Conservation (phyloP, 2,888 invertebrate species). For the Gari tellinella region DNA sequence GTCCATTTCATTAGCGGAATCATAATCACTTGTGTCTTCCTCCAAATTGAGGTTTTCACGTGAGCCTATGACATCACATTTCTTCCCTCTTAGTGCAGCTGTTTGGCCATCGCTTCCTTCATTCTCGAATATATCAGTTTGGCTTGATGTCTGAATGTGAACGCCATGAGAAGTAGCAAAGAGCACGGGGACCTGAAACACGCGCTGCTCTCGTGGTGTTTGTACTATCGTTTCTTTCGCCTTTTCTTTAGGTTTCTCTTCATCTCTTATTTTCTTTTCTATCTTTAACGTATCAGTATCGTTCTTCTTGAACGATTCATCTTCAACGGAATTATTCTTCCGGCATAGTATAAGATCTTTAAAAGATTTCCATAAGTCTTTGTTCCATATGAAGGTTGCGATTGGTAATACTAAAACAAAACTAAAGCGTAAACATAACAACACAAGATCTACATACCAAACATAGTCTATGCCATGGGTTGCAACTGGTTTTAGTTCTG, state of each 20-base stretch:
- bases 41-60: constrained; percentile 67
- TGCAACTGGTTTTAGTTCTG: constrained; percentile 46
- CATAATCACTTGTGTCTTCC: constrained; percentile 81
- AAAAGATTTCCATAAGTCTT: constrained; percentile 77
- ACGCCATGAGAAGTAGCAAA: constrained; percentile 81
- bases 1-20: constrained; percentile 76
- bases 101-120: constrained; percentile 40
- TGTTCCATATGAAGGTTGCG: constrained; percentile 73
- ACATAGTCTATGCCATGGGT: constrained; percentile 62
- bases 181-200: constrained; percentile 78
- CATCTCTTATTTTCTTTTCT: constrained; percentile 40
- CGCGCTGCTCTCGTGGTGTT: constrained; percentile 44
- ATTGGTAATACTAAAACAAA: constrained; percentile 75
- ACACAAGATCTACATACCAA: constrained; percentile 74
- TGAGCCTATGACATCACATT: constrained; percentile 78
- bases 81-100: constrained; percentile 54
- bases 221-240: constrained; percentile 51
- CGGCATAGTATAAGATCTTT: constrained; percentile 78
- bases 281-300: constrained; percentile 34
- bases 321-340: constrained; percentile 77
- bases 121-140: constrained; percentile 41
- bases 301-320: constrained; percentile 61
- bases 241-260: constrained; percentile 41
- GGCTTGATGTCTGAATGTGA: constrained; percentile 40
- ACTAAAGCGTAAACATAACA: constrained; percentile 79